Base-by-base conservation (phyloP, 92 coral and sea anemone genomes). In the Isaurus tuberculatus region DNA sequence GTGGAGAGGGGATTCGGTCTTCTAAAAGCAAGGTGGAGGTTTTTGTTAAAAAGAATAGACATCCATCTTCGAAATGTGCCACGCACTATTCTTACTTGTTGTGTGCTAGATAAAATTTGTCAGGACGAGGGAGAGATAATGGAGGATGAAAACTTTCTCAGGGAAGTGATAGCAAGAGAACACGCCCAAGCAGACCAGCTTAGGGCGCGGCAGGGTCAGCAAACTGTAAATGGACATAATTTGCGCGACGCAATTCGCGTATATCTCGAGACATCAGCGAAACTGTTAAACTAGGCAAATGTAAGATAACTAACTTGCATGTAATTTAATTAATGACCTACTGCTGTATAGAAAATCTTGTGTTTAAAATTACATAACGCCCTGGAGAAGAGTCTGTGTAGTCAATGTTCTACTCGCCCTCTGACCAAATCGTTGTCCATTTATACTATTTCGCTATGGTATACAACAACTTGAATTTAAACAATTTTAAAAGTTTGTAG, bases 1-100 rank as follows among this genome's bases (percentile, higher is more conserved):
- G 72, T 83, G 14, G 80, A 83, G 60, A 72, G 87, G 43, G 72
- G 58, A 1, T 83, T 83, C 57, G 87, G 81, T 10, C 71, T 83
- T 16, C 70, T 83, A 33, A 83, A 72, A 72, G 87, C 81, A 23
- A 36, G 81, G 22, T 83, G 73, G 87, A 83, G 87, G 60, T 43
- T 51, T 42, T 37, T 83, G 66, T 27, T 83, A 4, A 83, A 83
- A 65, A 46, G 87, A 42, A 2, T 83, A 37, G 87, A 83, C 49
- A 34, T 22, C 27, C 51, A 57, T 37, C 55, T 83, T 22, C 42
- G 33, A 16, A 55, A 71, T 72, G 67, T 83, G 55, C 63, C 86
- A 8, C 42, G 15, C 36, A 71, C 65, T 11, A 65, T 70, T 6
- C 87, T 83, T 19, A 58, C 80, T 51, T 83, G 87, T 34, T 83